Evolutionary conservation across 2,888 invertebrate species (phyloP).

Genomic region (Osedax fenrisi): DNA sequence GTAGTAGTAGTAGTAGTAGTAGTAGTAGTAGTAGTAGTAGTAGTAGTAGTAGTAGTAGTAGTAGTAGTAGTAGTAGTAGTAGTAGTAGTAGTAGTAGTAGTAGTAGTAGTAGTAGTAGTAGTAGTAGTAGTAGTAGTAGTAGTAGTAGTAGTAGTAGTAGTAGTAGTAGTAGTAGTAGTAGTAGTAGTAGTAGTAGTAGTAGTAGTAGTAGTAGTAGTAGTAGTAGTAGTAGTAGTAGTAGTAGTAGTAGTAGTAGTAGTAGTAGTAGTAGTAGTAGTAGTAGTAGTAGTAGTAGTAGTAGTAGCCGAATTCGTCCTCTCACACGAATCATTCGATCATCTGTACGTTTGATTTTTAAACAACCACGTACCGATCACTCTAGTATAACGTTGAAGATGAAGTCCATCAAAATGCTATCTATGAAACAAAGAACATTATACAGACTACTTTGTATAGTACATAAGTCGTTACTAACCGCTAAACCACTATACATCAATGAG

Average conservation of each 20-base stretch:
- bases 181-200: slow-evolving; percentile 19
- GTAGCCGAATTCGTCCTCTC: too few species aligned
- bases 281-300: background rate
- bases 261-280: slow-evolving; percentile 5
- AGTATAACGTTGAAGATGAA: too few species aligned
- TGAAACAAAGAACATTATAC: too few species aligned
- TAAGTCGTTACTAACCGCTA: too few species aligned
- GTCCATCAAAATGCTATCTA: too few species aligned
- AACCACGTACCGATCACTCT: too few species aligned
- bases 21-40: slow-evolving; percentile 20
- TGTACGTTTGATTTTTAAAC: too few species aligned
- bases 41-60: slow-evolving; percentile 18
- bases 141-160: slow-evolving; percentile 22
- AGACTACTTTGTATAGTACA: too few species aligned
- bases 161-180: slow-evolving; percentile 20
- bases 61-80: slow-evolving; percentile 18
- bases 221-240: background rate
- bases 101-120: slow-evolving; percentile 11
- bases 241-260: background rate
- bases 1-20: slow-evolving; percentile 22
- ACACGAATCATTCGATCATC: too few species aligned
- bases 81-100: slow-evolving; percentile 22
- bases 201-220: background rate
- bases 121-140: slow-evolving; percentile 11
- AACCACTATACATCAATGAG: too few species aligned